Evolutionary conservation across 1,140 invertebrate genomes (phyloP).

Genomic region (Lamellibrachia luymesi): DNA sequence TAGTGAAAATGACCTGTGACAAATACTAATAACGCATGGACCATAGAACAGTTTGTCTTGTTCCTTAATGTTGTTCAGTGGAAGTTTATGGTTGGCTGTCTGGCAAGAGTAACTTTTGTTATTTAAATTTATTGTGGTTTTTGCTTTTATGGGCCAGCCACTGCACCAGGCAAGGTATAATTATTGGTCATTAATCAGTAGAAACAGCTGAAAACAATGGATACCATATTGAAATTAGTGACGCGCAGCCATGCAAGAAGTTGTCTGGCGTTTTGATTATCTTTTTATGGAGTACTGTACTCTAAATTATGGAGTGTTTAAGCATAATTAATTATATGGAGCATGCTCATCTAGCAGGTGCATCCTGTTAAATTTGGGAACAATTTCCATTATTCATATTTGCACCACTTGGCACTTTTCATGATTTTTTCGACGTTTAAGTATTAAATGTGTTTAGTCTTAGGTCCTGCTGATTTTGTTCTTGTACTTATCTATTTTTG

Average conservation of each 20-base stretch:
- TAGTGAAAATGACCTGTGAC: neutral
- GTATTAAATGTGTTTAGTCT: no score
- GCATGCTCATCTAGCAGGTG: neutral
- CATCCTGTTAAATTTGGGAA: no score
- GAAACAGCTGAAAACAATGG: neutral
- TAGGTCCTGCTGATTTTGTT: no score
- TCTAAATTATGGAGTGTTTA: neutral
- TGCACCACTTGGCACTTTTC: no score
- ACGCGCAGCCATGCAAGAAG: neutral
- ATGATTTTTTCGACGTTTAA: no score
- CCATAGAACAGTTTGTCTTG: neutral
- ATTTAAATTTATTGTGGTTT: neutral
- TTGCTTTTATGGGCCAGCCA: neutral
- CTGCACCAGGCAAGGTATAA: neutral
- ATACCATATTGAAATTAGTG: neutral
- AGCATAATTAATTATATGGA: neutral
- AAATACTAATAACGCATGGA: neutral
- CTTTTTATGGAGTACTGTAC: neutral
- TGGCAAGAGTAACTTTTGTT: neutral
- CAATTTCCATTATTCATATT: no score
- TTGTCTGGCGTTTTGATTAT: neutral
- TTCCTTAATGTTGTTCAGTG: neutral
- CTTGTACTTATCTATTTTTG: no score
- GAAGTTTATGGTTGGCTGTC: neutral
- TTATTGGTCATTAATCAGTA: neutral